Conservation (phyloP, 2,113 vertebrate species). For the Leptocoma aspasia region DNA sequence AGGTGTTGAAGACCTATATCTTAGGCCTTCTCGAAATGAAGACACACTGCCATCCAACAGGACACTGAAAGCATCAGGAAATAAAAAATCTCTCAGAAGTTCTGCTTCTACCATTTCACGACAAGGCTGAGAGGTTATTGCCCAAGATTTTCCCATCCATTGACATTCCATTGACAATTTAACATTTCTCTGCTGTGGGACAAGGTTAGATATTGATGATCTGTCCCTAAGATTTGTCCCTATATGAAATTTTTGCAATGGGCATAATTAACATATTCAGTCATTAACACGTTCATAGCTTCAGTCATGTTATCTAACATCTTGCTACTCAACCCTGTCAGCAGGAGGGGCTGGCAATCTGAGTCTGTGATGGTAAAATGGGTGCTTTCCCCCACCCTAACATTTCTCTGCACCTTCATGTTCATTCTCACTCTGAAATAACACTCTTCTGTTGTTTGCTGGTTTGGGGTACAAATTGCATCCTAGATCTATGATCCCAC, state of each 20-base stretch:
- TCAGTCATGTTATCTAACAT: not conserved
- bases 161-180: not conserved
- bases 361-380: not conserved
- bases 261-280: not conserved
- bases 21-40: not conserved
- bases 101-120: not conserved
- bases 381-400: not conserved
- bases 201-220: not conserved
- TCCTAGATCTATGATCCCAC: not conserved
- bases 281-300: not conserved
- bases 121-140: not conserved
- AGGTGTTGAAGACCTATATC: not conserved
- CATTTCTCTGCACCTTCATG: not conserved
- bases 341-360: not conserved
- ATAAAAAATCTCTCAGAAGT: not conserved
- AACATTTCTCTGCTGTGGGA: not conserved
- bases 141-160: fast-evolving
- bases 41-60: not conserved
- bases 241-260: not conserved
- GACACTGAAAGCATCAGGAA: not conserved
- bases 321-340: not conserved
- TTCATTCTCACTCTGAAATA: not conserved
- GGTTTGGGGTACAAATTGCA: not conserved
- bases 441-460: not conserved
- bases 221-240: not conserved